Conservation (phyloP, 2,113 vertebrate genomes). For the Dromiciops gliroides region DNA sequence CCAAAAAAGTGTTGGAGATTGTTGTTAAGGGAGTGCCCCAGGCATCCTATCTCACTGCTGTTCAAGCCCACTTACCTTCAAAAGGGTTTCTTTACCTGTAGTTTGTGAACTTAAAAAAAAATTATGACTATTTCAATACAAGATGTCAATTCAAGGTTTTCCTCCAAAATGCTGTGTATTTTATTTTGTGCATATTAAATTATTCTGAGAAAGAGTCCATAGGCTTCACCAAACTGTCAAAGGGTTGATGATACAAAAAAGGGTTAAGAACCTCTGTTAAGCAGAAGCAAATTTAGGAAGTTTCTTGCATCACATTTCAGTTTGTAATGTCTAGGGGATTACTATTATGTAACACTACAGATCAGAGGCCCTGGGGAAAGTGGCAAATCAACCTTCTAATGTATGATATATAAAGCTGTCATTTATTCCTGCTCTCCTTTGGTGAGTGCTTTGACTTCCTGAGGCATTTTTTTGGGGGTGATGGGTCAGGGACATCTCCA, state of each 20-base stretch:
- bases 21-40: not conserved
- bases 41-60: not conserved
- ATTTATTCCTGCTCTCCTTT: conserved; percentile 44
- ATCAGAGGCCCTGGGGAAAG: not conserved
- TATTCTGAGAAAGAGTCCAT: not conserved
- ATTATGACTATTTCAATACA: not conserved
- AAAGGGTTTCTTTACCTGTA: not conserved
- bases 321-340: not conserved
- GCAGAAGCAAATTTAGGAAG: conserved; percentile 19
- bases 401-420: not conserved
- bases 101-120: not conserved
- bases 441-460: conserved; percentile 49
- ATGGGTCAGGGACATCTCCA: conserved; percentile 43
- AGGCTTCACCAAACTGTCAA: not conserved
- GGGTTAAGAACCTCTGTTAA: not conserved
- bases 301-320: not conserved
- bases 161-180: not conserved
- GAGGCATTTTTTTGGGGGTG: conserved; percentile 14
- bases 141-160: not conserved
- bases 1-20: not conserved
- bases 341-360: conserved; percentile 28
- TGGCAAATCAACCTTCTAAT: not conserved
- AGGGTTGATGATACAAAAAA: not conserved
- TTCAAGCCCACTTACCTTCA: not conserved
- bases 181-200: not conserved